phyloP scores from a whole-genome alignment of 2,113 vertebrate species.

The Hypomesus transpacificus region DNA sequence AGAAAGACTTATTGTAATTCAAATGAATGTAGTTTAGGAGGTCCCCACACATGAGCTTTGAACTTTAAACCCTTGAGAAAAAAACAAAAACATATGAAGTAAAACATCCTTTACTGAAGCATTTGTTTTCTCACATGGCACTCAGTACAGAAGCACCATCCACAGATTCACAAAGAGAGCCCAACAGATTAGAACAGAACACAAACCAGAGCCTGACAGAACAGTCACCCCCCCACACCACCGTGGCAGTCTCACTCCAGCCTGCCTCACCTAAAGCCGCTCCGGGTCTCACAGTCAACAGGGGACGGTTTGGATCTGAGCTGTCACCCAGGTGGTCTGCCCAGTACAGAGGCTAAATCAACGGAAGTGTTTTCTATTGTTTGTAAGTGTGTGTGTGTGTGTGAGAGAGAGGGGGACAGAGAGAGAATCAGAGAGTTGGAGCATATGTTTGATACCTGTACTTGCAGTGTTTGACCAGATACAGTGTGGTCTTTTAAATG shows the following conservation, averaged over 20 bases:
- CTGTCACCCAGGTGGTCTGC: constrained; percentile 56
- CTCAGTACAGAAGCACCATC: constrained; percentile 68
- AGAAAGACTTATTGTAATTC: constrained; percentile 69
- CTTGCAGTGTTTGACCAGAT: constrained; percentile 43
- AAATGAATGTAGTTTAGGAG: constrained; percentile 64
- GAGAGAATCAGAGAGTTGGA: too few relatives aligned
- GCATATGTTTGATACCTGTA: constrained; percentile 41
- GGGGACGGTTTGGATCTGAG: constrained; percentile 52
- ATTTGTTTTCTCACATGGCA: constrained; percentile 71
- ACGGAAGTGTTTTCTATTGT: constrained; percentile 19
- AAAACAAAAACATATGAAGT: constrained; percentile 51
- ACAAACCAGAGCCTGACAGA: constrained; percentile 66
- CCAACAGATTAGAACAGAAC: constrained; percentile 70
- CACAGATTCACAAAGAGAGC: constrained; percentile 73
- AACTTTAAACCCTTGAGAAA: constrained; percentile 73
- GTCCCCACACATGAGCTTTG: constrained; percentile 67
- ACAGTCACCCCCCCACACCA: constrained; percentile 66
- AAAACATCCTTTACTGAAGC: constrained; percentile 68
- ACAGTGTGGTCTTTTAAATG: constrained; percentile 26
- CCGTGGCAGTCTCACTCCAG: constrained; percentile 57
- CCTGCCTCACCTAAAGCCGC: constrained; percentile 30
- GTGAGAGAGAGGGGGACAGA: neutral
- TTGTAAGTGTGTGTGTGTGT: constrained; percentile 21
- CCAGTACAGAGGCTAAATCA: constrained; percentile 24
- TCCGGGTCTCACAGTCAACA: constrained; percentile 33